These are phyloP conservation scores for Salvelinus sp. DNA, from an alignment of 2,113 vertebrate genomes.

Conservation along the genomic window DNA sequence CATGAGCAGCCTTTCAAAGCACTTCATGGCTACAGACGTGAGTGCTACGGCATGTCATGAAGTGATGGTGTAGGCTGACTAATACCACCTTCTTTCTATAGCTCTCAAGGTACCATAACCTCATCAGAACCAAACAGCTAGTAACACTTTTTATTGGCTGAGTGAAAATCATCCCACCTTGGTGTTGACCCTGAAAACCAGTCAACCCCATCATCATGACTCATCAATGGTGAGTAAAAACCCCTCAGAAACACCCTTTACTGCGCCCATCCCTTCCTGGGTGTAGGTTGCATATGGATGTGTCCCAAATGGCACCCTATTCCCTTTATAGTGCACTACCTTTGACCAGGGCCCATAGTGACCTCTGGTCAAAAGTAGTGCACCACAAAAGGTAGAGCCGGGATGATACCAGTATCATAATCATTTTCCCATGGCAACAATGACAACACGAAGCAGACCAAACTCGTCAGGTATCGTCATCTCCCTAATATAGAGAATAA, in stretches of 20 bases:
- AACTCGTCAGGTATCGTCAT: too few species aligned
- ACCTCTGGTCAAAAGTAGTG: too few species aligned
- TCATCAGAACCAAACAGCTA: conserved; percentile 9
- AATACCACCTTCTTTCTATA: conserved; percentile 23
- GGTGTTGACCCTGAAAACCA: conserved; percentile 9
- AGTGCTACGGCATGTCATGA: conserved; percentile 2
- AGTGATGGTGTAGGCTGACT: conserved; percentile 5
- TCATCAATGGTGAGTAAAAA: conserved; percentile 10
- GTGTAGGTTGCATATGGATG: neutral
- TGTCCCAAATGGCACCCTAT: too few species aligned
- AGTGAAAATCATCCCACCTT: conserved; percentile 4
- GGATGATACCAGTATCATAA: too few species aligned
- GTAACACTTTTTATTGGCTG: neutral
- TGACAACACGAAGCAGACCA: too few species aligned
- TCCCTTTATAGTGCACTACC: too few species aligned
- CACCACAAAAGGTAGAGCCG: too few species aligned
- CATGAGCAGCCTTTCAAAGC: too few species aligned
- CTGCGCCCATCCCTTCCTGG: neutral
- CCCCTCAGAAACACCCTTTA: neutral
- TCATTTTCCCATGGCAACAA: too few species aligned
- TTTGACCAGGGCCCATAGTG: too few species aligned
- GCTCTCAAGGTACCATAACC: neutral
- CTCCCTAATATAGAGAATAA: too few species aligned
- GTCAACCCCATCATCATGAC: conserved; percentile 1
- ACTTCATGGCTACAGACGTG: too few species aligned